phyloP scores from a whole-genome alignment of 2,888 invertebrate species.

The Cyrtodaria siliqua region DNA sequence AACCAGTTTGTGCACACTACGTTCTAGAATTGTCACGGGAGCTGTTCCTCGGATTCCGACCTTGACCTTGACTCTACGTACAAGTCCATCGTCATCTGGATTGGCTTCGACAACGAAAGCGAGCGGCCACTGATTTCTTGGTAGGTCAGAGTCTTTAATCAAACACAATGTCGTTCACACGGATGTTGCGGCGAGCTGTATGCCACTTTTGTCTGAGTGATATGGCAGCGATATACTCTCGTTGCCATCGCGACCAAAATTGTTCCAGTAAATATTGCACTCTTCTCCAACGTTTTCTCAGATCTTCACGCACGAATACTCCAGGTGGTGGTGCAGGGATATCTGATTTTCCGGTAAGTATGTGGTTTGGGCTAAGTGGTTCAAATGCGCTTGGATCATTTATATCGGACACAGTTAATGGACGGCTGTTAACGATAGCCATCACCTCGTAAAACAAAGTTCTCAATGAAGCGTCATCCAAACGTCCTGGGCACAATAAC shows the following conservation, averaged over 20 bases:
- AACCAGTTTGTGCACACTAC: slow-evolving; percentile 58
- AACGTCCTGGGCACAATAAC: slow-evolving; percentile 20
- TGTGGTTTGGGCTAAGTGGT: slow-evolving; percentile 63
- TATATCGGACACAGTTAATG: slow-evolving; percentile 46
- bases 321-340: slow-evolving; percentile 56
- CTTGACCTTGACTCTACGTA: slow-evolving; percentile 44
- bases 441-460: slow-evolving; percentile 59
- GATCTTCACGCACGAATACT: slow-evolving; percentile 47
- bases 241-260: slow-evolving; percentile 66
- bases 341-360: slow-evolving; percentile 58
- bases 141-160: slow-evolving; percentile 55
- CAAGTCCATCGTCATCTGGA: slow-evolving; percentile 41
- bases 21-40: too few species aligned
- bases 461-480: slow-evolving; percentile 59
- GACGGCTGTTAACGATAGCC: slow-evolving; percentile 62
- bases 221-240: slow-evolving; percentile 57
- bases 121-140: slow-evolving; percentile 48
- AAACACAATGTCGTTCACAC: slow-evolving; percentile 63
- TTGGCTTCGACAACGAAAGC: slow-evolving; percentile 23
- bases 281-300: slow-evolving; percentile 60
- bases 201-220: slow-evolving; percentile 31
- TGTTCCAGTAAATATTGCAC: slow-evolving; percentile 59
- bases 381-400: slow-evolving; percentile 42
- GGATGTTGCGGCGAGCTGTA: slow-evolving; percentile 25
- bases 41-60: too few species aligned